Evolutionary conservation across 2,797 vertebrate genomes (phyloP), one percentile per base, ranked within the genome.

Genomic region (Lophius americanus): DNA sequence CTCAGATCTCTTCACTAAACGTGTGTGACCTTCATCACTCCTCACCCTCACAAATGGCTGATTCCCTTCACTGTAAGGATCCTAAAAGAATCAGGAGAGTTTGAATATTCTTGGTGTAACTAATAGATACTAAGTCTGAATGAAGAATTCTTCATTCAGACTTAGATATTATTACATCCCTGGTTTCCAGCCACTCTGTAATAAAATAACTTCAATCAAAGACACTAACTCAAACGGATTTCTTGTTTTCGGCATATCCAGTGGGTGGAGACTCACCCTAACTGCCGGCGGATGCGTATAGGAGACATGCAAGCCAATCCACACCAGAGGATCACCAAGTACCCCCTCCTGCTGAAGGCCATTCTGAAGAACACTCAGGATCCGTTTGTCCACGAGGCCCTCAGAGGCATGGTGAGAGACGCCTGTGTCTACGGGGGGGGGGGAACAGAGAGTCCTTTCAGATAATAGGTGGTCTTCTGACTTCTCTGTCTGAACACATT

Each of bases 251-350:
- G 14, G 68, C 5, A 9, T 55, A 5, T 64, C 4, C 78, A 96
- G 95, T 96, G 95, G 95, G 93, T 95, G 54, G 95, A 96, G 88
- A 91, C 82, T 59, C 95, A 95, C 75, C 94, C 94, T 36, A 89
- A 83, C 48, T 90, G 93, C 0, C 80, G 88, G 35, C 86, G 94
- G 49, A 95, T 96, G 95, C 87, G 85, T 4, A 79, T 96, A 11
- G 93, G 94, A 0, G 95, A 95, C 81, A 92, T 96, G 91, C 94
- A 95, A 75, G 95, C 95, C 73, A 95, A 94, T 70, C 95, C 95
- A 3, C 94, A 95, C 58, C 94, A 95, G 85, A 94, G 95, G 70
- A 92, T 96, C 86, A 96, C 95, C 55, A 96, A 96, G 82, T 96
- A 96, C 64, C 93, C 94, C 0, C 92, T 96, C 39, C 86, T 96